Evolutionary conservation across 2,113 vertebrate genomes (phyloP).

Genomic region (Lethenteron camtschaticum): DNA sequence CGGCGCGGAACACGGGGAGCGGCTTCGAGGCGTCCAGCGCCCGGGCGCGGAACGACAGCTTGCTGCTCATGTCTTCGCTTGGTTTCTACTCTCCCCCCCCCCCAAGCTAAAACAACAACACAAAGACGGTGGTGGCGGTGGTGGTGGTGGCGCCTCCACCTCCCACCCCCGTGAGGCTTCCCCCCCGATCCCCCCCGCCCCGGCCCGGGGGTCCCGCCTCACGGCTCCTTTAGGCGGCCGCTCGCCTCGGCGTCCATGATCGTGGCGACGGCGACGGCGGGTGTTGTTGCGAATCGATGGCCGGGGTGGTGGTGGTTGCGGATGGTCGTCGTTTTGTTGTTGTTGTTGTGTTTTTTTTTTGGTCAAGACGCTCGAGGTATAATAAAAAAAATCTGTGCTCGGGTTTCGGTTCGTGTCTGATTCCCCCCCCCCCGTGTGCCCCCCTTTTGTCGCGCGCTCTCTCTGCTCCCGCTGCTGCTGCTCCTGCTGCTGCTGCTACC

Average conservation of each 20-base stretch:
- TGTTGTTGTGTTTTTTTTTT: too few species aligned
- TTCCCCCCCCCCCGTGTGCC: background rate
- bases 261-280: too few species aligned
- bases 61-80: constrained; percentile 42
- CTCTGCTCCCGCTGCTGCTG: background rate
- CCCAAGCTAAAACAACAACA: constrained; percentile 23
- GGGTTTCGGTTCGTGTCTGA: too few species aligned
- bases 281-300: too few species aligned
- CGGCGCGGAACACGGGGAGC: constrained; percentile 58
- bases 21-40: constrained; percentile 88
- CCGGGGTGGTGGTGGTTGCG: too few species aligned
- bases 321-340: too few species aligned
- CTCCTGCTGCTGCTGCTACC: background rate
- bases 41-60: constrained; percentile 85
- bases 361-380: too few species aligned
- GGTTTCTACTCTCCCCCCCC: constrained; percentile 18
- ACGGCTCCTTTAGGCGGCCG: too few species aligned
- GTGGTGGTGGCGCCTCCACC: constrained; percentile 19
- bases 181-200: too few species aligned
- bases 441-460: background rate
- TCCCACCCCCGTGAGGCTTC: constrained; percentile 7
- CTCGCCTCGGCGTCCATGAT: too few species aligned
- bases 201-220: too few species aligned
- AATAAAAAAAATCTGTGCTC: too few species aligned
- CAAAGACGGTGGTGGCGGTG: constrained; percentile 17